Percentiles rank a stretch among this genome's conserved stretches.
Evolutionary conservation across 2,113 vertebrate genomes (phyloP).

Genomic region (Ailurus styani): DNA sequence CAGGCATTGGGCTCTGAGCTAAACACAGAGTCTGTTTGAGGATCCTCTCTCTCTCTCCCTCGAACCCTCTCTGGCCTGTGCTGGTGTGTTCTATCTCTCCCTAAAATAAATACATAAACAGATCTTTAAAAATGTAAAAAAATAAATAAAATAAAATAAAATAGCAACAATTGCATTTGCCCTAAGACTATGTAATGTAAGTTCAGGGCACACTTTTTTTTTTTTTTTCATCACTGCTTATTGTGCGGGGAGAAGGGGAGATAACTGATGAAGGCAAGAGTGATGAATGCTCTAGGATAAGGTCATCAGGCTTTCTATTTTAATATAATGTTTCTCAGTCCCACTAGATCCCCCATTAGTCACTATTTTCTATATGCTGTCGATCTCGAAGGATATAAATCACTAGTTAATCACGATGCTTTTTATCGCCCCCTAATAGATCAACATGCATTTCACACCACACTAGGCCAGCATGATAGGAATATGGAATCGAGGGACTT

Average conservation of each 20-base stretch:
- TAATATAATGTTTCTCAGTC: conserved; percentile 71
- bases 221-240: background rate
- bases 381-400: conserved; percentile 74
- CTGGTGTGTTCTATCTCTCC: background rate
- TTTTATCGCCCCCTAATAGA: conserved; percentile 44
- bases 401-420: conserved; percentile 61
- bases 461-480: conserved; percentile 32
- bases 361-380: conserved; percentile 62
- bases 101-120: background rate
- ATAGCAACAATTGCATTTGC: background rate
- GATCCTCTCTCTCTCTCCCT: background rate
- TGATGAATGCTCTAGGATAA: conserved; percentile 71
- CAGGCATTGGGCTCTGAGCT: background rate
- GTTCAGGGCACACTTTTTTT: background rate
- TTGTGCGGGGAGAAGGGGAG: background rate
- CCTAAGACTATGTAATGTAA: background rate
- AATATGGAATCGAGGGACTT: conserved; percentile 58
- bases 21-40: background rate
- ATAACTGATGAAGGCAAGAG: conserved; percentile 55
- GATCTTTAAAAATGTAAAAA: background rate
- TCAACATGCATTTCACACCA: conserved; percentile 55
- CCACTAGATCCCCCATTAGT: conserved; percentile 67
- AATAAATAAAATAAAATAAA: too few relatives aligned
- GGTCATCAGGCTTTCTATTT: conserved; percentile 67
- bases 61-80: background rate